Base-by-base conservation (phyloP, 1,140 invertebrate species). In the Campoletis sonorensis region DNA sequence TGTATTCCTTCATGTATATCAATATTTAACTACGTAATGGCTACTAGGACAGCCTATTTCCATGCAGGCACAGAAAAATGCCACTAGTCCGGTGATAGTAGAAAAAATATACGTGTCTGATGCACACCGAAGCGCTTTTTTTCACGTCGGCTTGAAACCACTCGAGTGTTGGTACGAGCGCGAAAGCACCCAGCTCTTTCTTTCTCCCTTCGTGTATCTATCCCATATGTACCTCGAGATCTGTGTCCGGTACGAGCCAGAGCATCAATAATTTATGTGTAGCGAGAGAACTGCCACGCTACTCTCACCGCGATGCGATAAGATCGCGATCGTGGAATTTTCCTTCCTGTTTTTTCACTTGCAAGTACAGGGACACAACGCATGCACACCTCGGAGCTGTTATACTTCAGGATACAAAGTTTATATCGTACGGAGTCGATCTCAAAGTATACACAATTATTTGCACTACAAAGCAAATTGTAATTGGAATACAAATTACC, bases 21-120 rank as follows among this genome's bases (percentile, higher is more conserved):
- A 58, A 58, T 58, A 58, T 58, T 58, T n/a, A 58, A 58, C 18
- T 58, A 58, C 54, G 54, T 58, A 58, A 58, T 58, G 18, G 54
- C 21, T 23, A n/a, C 18, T 58, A 58, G 54, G 54, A 23, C 21
- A 23, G 54, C 21, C 18, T 58, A 58, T 58, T 18, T 58, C 54
- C 54, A 23, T 58, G 18, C 54, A 7, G 54, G 21, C 18, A n/a
- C 54, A 58, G 54, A 58, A 58, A 58, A 58, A 58, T 58, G 16
- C 21, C 21, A 58, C 54, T 58, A 21, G 54, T n/a, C 54, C 4
- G 18, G 21, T 23, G 54, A 4, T 4, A 58, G 21, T n/a, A n/a
- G 18, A 58, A 58, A 58, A 58, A 18, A n/a, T 58, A 23, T 58
- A 58, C 54, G 21, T 58, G 54, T 58, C 21, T 58, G n/a, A n/a